Conservation (phyloP, 2,113 vertebrate genomes). For the Pteronura brasiliensis region DNA sequence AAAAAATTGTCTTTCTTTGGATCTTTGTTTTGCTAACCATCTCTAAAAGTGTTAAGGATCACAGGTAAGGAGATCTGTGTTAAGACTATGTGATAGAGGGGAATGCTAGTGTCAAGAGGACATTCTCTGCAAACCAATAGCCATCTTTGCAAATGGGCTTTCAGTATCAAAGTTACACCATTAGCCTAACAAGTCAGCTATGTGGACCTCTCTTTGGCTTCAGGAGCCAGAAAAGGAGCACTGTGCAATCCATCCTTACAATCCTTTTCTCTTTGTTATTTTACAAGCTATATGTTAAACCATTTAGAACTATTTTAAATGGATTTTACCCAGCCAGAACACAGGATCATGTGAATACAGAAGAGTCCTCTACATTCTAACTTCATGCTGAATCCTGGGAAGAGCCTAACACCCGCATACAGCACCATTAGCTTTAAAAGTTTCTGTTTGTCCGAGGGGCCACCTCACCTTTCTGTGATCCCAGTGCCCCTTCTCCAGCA, state of each 20-base stretch:
- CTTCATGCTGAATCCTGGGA: background rate
- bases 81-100: background rate
- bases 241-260: background rate
- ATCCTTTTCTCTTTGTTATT: background rate
- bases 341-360: fast-evolving
- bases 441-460: too few relatives aligned
- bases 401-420: background rate
- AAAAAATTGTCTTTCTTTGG: background rate
- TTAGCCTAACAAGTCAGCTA: constrained; percentile 8
- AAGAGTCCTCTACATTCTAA: background rate
- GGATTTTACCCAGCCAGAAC: background rate
- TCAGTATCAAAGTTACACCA: background rate
- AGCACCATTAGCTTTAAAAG: background rate
- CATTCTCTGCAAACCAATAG: constrained; percentile 27
- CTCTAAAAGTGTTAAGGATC: background rate
- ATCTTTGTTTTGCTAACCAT: background rate
- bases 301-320: background rate
- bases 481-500: background rate
- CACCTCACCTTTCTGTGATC: background rate
- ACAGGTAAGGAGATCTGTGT: background rate
- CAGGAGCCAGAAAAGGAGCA: background rate
- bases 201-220: constrained; percentile 52
- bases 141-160: constrained; percentile 27
- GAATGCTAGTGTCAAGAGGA: constrained; percentile 19
- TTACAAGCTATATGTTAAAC: background rate